phyloP scores from a whole-genome alignment of 2,888 invertebrate species.

The Drosophila robusta region DNA sequence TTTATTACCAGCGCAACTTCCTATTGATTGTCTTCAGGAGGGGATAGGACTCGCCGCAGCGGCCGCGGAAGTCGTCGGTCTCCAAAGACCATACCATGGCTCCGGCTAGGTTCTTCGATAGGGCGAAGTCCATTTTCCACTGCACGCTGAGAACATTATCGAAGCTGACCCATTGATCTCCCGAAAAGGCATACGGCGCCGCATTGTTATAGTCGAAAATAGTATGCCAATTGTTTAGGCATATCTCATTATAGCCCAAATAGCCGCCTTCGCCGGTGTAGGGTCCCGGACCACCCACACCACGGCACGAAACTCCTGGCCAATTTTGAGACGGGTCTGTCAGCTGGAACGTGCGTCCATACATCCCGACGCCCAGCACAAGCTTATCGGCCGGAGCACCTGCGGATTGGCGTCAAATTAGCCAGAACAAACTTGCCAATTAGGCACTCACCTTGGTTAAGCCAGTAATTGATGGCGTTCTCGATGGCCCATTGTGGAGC shows the following conservation, averaged over 20 bases:
- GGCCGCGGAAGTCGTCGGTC: conserved; percentile 96
- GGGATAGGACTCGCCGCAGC: conserved; percentile 88
- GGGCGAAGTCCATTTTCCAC: conserved; percentile 93
- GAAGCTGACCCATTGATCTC: conserved; percentile 96
- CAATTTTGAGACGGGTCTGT: conserved; percentile 86
- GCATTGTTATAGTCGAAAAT: conserved; percentile 85
- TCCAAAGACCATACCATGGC: conserved; percentile 89
- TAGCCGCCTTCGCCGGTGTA: conserved; percentile 88
- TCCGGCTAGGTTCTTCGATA: conserved; percentile 92
- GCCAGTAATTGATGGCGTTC: conserved; percentile 94
- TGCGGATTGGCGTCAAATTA: not conserved
- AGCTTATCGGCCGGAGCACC: conserved; percentile 90
- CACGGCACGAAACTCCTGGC: conserved; percentile 64
- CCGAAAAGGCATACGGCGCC: conserved; percentile 91
- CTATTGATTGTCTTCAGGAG: conserved; percentile 85
- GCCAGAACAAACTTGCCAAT: not conserved
- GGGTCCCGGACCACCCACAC: conserved; percentile 80
- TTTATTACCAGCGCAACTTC: conserved; percentile 67
- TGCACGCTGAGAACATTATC: conserved; percentile 93
- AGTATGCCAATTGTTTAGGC: conserved; percentile 84
- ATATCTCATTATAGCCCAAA: conserved; percentile 90
- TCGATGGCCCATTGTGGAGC: conserved; percentile 87
- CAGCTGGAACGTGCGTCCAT: conserved; percentile 92
- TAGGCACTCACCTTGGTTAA: conserved; percentile 87
- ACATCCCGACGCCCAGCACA: conserved; percentile 94